Evolutionary conservation across 2,888 invertebrate genomes (phyloP).

Genomic region (Agrotis exclamationis): DNA sequence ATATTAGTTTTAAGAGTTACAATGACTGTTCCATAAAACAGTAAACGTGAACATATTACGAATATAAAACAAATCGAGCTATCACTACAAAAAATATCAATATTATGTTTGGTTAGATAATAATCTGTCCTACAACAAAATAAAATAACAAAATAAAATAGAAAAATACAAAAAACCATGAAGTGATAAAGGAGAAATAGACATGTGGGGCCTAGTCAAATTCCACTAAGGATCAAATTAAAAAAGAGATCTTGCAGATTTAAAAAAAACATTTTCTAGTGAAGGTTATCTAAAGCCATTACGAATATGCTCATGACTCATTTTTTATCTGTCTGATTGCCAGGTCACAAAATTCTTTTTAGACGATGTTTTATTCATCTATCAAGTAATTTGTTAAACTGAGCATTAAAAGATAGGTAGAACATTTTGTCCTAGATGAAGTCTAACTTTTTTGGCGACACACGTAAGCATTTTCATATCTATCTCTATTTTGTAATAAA

Average conservation of each 20-base stretch:
- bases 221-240: neutral
- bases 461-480: neutral
- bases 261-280: neutral
- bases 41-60: too few species aligned
- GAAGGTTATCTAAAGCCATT: neutral
- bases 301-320: neutral
- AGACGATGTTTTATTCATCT: conserved; percentile 11
- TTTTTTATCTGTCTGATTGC: neutral
- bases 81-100: too few species aligned
- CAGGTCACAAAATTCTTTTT: neutral
- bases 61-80: too few species aligned
- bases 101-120: too few species aligned
- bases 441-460: neutral
- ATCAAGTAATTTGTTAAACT: conserved; percentile 32
- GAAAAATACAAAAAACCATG: too few species aligned
- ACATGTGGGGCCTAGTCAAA: too few species aligned
- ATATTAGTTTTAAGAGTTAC: too few species aligned
- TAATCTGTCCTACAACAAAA: too few species aligned
- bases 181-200: too few species aligned
- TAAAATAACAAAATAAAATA: too few species aligned
- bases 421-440: neutral
- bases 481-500: conserved; percentile 8
- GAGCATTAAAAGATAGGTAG: neutral
- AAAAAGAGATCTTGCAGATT: neutral
- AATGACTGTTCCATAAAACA: too few species aligned